Conservation (phyloP, 2,797 vertebrate genomes). For the Morelia viridis region DNA sequence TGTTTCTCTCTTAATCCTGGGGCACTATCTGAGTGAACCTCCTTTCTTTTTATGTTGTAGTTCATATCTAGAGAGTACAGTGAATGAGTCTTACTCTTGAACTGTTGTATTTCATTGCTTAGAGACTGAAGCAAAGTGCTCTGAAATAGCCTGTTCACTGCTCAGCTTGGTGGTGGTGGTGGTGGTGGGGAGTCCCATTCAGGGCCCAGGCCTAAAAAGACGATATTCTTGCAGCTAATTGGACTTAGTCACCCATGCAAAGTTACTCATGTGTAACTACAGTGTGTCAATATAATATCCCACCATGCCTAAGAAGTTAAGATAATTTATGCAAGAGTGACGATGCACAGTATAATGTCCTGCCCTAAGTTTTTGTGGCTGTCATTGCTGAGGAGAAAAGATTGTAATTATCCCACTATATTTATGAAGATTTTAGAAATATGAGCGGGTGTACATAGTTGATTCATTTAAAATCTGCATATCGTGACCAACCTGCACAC, state of each 20-base stretch:
- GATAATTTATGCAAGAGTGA: constrained; percentile 14
- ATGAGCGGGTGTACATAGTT: background rate
- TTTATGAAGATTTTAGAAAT: background rate
- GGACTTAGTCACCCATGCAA: background rate
- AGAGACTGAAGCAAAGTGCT: background rate
- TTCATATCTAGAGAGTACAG: background rate
- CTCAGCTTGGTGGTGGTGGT: background rate
- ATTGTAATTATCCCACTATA: background rate
- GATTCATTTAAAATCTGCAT: background rate
- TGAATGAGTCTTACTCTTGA: background rate
- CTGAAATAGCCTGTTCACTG: background rate
- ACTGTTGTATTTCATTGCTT: background rate
- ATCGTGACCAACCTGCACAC: background rate
- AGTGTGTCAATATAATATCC: background rate
- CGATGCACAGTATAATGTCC: background rate
- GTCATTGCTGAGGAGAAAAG: constrained; percentile 10
- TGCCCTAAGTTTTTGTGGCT: constrained; percentile 8
- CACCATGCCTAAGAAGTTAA: background rate
- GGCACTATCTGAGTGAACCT: background rate
- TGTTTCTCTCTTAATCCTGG: background rate
- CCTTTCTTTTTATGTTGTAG: background rate
- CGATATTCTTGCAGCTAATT: constrained; percentile 3
- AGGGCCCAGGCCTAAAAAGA: background rate
- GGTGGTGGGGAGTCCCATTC: background rate
- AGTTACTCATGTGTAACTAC: background rate